Conservation (phyloP, 1,140 invertebrate species). For the Pseudomyrmex dendroicus region DNA sequence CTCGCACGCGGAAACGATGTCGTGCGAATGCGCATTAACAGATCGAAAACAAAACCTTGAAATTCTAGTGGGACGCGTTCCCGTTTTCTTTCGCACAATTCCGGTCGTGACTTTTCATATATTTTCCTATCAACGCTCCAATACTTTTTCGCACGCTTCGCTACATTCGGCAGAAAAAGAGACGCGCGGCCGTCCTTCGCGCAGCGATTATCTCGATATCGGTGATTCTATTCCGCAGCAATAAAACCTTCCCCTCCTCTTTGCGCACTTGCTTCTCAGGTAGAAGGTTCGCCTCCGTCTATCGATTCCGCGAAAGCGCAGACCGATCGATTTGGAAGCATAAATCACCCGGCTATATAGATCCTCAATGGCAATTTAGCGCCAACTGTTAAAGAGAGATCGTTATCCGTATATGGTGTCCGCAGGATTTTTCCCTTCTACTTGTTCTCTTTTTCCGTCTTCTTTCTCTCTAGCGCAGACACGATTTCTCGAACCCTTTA, state of each 20-base stretch:
- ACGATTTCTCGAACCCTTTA: slow-evolving; percentile 63
- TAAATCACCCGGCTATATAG: slow-evolving; percentile 61
- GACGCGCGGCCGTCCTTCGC: slow-evolving; percentile 4
- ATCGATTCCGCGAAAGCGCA: slow-evolving; percentile 41
- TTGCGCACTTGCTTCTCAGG: not conserved
- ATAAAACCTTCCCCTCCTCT: slow-evolving; percentile 11
- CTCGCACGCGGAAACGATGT: not conserved
- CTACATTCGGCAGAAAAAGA: slow-evolving; percentile 18
- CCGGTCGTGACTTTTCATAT: not conserved
- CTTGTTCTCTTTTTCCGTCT: slow-evolving; percentile 52
- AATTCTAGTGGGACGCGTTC: not conserved
- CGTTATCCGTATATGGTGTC: slow-evolving; percentile 70
- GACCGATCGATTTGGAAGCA: slow-evolving; percentile 63
- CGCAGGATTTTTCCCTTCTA: slow-evolving; percentile 37
- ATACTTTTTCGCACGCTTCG: slow-evolving; percentile 11
- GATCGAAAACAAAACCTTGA: slow-evolving; percentile 16
- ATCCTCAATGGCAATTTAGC: slow-evolving; percentile 61
- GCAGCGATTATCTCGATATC: slow-evolving; percentile 33
- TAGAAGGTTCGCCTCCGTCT: not conserved
- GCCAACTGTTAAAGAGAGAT: slow-evolving; percentile 40
- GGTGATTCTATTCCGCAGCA: slow-evolving; percentile 13
- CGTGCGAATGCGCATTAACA: not conserved
- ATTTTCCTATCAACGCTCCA: not conserved
- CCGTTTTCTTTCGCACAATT: not conserved
- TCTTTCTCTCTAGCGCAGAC: slow-evolving; percentile 48